Percentiles rank a stretch among this genome's conserved stretches.
Evolutionary conservation across 2,797 vertebrate species (phyloP).

Genomic region (Knipowitschia caucasica): DNA sequence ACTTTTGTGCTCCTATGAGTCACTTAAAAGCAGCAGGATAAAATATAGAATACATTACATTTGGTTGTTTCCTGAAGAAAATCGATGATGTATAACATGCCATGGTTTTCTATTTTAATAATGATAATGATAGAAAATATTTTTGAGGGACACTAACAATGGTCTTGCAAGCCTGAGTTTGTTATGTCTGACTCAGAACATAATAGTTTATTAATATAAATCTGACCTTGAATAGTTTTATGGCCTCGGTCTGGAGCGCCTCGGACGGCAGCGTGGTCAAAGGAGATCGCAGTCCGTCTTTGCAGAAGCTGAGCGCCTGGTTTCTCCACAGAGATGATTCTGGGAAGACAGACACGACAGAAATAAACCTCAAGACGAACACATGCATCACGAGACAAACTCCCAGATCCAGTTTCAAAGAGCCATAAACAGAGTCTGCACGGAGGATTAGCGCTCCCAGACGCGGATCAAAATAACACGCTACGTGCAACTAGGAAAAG

Average conservation of each 20-base stretch:
- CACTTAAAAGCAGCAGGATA: no score
- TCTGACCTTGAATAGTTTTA: constrained; percentile 89
- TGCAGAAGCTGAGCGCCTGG: constrained; percentile 86
- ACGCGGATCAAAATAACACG: constrained; percentile 48
- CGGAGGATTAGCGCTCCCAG: constrained; percentile 35
- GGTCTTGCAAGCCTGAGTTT: no score
- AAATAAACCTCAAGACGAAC: constrained; percentile 13
- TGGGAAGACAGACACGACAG: constrained; percentile 49
- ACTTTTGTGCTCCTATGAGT: no score
- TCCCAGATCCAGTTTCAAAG: constrained; percentile 55
- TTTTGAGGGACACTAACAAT: no score
- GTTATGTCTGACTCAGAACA: constrained; percentile 12
- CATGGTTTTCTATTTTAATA: no score
- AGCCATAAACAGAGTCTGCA: constrained; percentile 61
- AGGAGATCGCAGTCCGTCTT: constrained; percentile 80
- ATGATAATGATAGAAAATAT: no score
- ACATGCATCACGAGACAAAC: constrained; percentile 18
- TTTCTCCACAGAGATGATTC: constrained; percentile 87
- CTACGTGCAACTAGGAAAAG: constrained; percentile 14
- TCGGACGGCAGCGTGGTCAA: constrained; percentile 71
- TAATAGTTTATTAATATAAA: no score
- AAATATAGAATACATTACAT: no score
- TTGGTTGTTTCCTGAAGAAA: no score
- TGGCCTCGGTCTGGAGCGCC: constrained; percentile 89
- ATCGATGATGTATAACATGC: no score